phyloP scores from a whole-genome alignment of 2,113 vertebrate genomes.

The Dicerorhinus sumatrensis region DNA sequence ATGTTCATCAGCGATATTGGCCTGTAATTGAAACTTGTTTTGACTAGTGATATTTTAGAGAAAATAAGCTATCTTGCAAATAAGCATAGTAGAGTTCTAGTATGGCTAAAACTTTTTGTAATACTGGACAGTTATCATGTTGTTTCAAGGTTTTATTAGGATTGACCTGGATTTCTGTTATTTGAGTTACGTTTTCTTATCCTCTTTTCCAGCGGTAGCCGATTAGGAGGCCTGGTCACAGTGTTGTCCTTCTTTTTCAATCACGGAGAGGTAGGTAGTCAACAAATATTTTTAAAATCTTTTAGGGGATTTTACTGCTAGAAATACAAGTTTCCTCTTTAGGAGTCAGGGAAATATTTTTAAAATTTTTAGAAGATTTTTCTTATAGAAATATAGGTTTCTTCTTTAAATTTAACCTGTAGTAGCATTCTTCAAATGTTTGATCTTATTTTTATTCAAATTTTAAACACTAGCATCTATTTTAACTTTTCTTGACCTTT shows the following conservation, averaged over 20 bases:
- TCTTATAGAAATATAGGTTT: neutral
- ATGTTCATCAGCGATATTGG: no score
- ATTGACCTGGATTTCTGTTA: neutral
- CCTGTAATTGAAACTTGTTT: neutral
- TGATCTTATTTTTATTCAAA: neutral
- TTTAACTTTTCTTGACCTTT: neutral
- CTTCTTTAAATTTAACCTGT: neutral
- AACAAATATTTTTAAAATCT: neutral
- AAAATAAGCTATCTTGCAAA: slow-evolving; percentile 2
- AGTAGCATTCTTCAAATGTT: neutral
- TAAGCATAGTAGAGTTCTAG: neutral
- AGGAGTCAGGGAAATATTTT: slow-evolving; percentile 60
- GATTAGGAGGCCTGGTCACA: slow-evolving; percentile 93
- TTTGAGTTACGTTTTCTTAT: neutral
- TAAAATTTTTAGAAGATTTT: neutral
- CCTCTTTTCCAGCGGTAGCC: slow-evolving; percentile 91
- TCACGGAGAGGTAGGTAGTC: slow-evolving; percentile 94
- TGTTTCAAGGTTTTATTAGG: neutral
- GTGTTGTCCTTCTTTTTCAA: slow-evolving; percentile 97
- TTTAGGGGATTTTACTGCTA: neutral
- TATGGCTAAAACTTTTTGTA: neutral
- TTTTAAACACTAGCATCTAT: neutral
- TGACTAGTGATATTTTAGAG: neutral
- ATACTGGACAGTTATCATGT: no score
- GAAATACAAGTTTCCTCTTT: slow-evolving; percentile 55